phyloP scores from a whole-genome alignment of 1,140 invertebrate genomes.

The Cylas formicarius region DNA sequence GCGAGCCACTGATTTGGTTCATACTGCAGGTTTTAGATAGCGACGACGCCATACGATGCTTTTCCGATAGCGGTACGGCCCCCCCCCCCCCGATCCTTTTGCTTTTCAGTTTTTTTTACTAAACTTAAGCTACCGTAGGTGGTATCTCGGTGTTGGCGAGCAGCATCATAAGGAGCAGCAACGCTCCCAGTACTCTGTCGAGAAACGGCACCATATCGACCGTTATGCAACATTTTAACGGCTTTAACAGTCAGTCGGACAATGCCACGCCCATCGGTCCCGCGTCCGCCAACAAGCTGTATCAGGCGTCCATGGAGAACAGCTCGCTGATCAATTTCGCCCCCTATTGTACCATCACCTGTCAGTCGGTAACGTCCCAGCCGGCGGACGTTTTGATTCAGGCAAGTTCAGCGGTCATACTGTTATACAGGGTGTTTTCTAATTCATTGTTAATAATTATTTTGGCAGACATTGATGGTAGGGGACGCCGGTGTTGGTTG shows the following conservation, averaged over 20 bases:
- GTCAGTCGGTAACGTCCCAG: slow-evolving; percentile 70
- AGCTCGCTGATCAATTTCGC: slow-evolving; percentile 79
- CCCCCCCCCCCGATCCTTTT: neutral
- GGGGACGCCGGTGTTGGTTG: too few relatives aligned
- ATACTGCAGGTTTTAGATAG: slow-evolving; percentile 64
- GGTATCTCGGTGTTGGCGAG: slow-evolving; percentile 54
- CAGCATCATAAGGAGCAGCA: slow-evolving; percentile 52
- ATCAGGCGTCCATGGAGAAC: slow-evolving; percentile 46
- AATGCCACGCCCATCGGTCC: slow-evolving; percentile 45
- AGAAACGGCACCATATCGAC: slow-evolving; percentile 44
- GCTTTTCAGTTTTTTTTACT: slow-evolving; percentile 17
- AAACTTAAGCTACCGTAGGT: too few relatives aligned
- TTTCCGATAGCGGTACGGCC: slow-evolving; percentile 50
- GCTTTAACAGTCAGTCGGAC: slow-evolving; percentile 42
- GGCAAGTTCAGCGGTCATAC: too few relatives aligned
- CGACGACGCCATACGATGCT: slow-evolving; percentile 56
- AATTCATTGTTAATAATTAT: too few relatives aligned
- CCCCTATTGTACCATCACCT: slow-evolving; percentile 57
- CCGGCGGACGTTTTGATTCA: slow-evolving; percentile 80
- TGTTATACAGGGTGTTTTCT: too few relatives aligned
- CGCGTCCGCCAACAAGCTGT: slow-evolving; percentile 50
- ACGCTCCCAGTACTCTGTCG: slow-evolving; percentile 44
- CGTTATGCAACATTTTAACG: slow-evolving; percentile 60
- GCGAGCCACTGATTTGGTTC: slow-evolving; percentile 69
- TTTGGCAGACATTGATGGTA: too few relatives aligned